Evolutionary conservation across 2,113 vertebrate species (phyloP), one percentile per base, ranked within the genome.

Genomic region (Rutilus rutilus): DNA sequence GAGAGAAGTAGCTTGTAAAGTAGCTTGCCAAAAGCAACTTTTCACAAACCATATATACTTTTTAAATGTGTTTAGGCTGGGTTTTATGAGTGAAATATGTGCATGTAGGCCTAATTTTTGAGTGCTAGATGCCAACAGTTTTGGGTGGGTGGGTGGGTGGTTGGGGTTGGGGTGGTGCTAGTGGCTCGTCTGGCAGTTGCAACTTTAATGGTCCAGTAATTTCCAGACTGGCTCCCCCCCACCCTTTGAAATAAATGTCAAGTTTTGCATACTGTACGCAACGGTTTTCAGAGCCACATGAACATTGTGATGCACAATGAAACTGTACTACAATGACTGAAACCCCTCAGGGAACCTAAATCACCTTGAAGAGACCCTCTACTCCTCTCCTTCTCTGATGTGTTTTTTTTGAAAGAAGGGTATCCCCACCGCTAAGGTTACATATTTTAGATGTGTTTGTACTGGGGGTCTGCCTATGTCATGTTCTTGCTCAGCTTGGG

Each of bases 241-340:
- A 25, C 4, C 17, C 23, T 83, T 86, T 25, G 77, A 71, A 82
- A 65, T 62, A 87, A 87, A 82, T 87, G 86, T 87, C 82, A 87
- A 15, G 78, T 73, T 89, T 87, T 89, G 83, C 86, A 89, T 89
- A 89, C 83, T 83, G 86, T 87, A 87, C 39, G 54, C 47, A 89
- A 89, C 86, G 79, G 79, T 84, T 89, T 76, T 82, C 62, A 69
- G 12, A 77, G 78, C 33, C 69, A 69, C 80, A 89, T 87, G 42
- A 74, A 82, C 27, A 36, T 5, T 33, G 42, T 76, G 78, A 89
- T 89, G 74, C 74, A 87, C 86, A n/a, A 19, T 85, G 86, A 87
- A 89, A 89, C 88, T 87, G 82, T 60, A 85, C 78, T 67, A 79
- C 57, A 75, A 62, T 23, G 67, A 85, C 62, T 17, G 80, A 78